phyloP scores from a whole-genome alignment of 35 echinoderm and acorn worm genomes.

The Heliocidaris tuberculata region DNA sequence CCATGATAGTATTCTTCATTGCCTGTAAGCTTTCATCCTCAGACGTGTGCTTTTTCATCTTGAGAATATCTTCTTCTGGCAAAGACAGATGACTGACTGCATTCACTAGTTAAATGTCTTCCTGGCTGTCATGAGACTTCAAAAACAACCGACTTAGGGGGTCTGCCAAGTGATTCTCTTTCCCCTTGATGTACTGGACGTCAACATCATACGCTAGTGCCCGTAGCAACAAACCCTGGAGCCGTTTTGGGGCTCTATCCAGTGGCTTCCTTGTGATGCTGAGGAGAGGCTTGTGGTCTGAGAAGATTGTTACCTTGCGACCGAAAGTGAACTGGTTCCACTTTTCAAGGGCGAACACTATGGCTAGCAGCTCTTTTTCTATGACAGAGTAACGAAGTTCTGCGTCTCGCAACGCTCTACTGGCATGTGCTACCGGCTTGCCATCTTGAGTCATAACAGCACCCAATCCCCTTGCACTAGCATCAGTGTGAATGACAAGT shows the following conservation, averaged over 20 bases:
- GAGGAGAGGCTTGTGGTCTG: not conserved
- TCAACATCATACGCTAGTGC: not conserved
- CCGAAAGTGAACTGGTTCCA: not conserved
- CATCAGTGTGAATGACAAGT: no score
- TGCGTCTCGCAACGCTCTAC: slow-evolving; percentile 55
- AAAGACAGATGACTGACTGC: not conserved
- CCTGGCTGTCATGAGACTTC: not conserved
- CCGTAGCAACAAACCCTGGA: not conserved
- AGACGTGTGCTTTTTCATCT: not conserved
- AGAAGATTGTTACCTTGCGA: not conserved
- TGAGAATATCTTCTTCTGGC: not conserved
- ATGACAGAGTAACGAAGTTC: slow-evolving; percentile 51
- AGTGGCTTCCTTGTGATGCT: not conserved
- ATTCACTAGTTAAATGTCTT: not conserved
- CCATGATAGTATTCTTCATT: slow-evolving; percentile 29
- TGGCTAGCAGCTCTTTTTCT: not conserved
- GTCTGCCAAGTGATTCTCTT: not conserved
- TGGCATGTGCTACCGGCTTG: slow-evolving; percentile 67
- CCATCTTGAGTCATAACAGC: slow-evolving; percentile 61
- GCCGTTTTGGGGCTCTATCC: not conserved
- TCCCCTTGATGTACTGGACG: not conserved
- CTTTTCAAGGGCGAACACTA: not conserved
- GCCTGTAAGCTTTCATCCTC: slow-evolving; percentile 48
- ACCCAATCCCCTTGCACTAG: slow-evolving; percentile 31
- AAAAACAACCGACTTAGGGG: not conserved